Conservation (phyloP, 37 sponge, comb jelly and placozoan species). For the Haliclona indistincta region DNA sequence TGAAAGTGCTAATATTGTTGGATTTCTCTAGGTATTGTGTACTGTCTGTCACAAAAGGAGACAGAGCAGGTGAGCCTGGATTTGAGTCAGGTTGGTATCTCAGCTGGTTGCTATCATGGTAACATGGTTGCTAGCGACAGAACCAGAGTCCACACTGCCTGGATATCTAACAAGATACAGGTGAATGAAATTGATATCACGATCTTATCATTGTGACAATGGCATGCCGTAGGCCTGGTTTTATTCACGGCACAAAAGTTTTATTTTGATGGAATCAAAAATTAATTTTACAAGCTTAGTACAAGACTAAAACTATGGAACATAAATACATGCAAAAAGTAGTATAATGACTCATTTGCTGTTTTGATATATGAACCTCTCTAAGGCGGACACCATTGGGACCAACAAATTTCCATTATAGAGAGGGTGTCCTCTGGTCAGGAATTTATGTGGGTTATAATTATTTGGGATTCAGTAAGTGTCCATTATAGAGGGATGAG, state of each 20-base stretch:
- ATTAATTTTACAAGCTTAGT: background rate
- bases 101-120: conserved; percentile 88
- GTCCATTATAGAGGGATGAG: too few species aligned
- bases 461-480: too few species aligned
- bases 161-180: conserved; percentile 63
- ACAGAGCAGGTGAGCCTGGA: conserved; percentile 67
- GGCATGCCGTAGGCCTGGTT: too few species aligned
- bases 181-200: too few species aligned
- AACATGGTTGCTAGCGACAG: conserved; percentile 40
- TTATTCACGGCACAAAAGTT: too few species aligned
- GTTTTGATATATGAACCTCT: too few species aligned
- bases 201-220: too few species aligned
- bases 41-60: conserved; percentile 89
- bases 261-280: background rate
- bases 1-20: background rate
- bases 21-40: conserved; percentile 77
- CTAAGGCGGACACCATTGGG: too few species aligned
- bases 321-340: background rate
- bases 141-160: conserved; percentile 63
- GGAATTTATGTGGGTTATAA: too few species aligned
- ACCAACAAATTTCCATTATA: too few species aligned
- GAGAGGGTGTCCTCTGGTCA: too few species aligned
- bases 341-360: too few species aligned
- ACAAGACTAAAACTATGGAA: background rate
- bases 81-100: conserved; percentile 62